Base-by-base conservation (phyloP, 2,888 invertebrate genomes). In the Drosophila mettleri region DNA sequence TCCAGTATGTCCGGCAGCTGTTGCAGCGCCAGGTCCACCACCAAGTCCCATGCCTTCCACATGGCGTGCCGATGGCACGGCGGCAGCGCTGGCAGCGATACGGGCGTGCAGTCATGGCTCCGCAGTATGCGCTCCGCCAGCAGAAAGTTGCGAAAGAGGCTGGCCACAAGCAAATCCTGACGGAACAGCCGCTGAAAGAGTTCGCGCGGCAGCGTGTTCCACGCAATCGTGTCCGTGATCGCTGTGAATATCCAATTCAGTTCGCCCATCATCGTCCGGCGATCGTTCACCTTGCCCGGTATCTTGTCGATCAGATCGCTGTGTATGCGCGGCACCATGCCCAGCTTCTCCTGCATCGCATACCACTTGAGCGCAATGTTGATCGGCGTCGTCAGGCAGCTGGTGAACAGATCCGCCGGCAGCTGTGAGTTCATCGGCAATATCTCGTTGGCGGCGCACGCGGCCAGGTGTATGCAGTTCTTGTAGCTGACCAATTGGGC, bases 161-260 rank as follows among this genome's bases (percentile, higher is more conserved):
- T 98, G 63, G 99, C 99, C n/a, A 99, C 99, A 58, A 99, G 94
- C 79, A 99, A 94, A 93, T 99, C 99, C 92, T 99, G 98, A 24
- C 99, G 95, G 93, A 99, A 99, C 78, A 99, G 93, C 91, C 96
- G 97, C 93, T 99, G 99, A 93, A 99, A 99, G 83, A 98, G 93
- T 84, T 99, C 98, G 92, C 97, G 94, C 5, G 98, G 98, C 86
- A 99, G 93, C 41, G 97, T 97, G 91, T 98, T 98, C 99, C 99
- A 99, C 1, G 99, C 99, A 90, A 99, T 99, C 10, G 99, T 99
- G 92, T 99, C 99, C 0, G 99, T 99, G 83, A 99, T 98, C 45
- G 99, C 99, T 2, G 99, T 99, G 93, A 99, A 99, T 91, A 99
- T 99, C 99, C 99, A 99, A 94, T 99, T 99, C 67, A 99, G 93